Percentiles rank a stretch among this genome's conserved stretches.
phyloP scores from a whole-genome alignment of 1,140 invertebrate species.

The Drosophila novamexicana region DNA sequence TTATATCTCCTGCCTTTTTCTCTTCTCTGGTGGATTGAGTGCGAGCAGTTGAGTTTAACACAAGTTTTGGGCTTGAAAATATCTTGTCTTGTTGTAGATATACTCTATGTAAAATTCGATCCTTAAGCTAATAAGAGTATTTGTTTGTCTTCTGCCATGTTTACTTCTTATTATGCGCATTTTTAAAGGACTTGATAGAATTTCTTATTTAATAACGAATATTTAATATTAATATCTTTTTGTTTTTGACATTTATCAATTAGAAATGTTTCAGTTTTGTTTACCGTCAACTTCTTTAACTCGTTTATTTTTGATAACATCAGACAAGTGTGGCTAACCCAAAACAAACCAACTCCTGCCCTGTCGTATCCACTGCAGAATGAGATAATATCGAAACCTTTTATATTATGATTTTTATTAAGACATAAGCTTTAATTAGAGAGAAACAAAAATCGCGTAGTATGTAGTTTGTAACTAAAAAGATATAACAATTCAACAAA shows the following conservation, averaged over 20 bases:
- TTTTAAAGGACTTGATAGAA: too few species aligned
- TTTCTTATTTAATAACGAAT: too few species aligned
- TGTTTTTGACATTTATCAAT: too few species aligned
- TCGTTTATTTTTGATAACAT: not conserved
- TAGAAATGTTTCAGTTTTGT: too few species aligned
- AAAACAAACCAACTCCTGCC: not conserved
- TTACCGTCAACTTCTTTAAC: too few species aligned
- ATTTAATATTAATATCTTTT: too few species aligned
- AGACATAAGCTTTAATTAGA: conserved; percentile 26
- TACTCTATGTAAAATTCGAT: not conserved
- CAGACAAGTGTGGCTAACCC: conserved; percentile 2
- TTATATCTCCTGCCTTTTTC: conserved; percentile 20
- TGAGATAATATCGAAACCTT: conserved; percentile 1
- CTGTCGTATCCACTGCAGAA: conserved; percentile 3
- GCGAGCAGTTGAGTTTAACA: not conserved
- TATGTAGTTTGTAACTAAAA: conserved; percentile 19
- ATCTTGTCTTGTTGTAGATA: not conserved
- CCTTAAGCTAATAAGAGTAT: not conserved
- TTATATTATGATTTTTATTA: conserved; percentile 36
- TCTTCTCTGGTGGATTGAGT: conserved; percentile 19
- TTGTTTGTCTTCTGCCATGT: not conserved
- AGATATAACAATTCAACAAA: conserved; percentile 31
- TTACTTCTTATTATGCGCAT: too few species aligned
- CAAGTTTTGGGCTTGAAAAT: not conserved
- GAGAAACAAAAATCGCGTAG: conserved; percentile 24